phyloP scores from a whole-genome alignment of 1,140 invertebrate genomes.

The Babylonia areolata region DNA sequence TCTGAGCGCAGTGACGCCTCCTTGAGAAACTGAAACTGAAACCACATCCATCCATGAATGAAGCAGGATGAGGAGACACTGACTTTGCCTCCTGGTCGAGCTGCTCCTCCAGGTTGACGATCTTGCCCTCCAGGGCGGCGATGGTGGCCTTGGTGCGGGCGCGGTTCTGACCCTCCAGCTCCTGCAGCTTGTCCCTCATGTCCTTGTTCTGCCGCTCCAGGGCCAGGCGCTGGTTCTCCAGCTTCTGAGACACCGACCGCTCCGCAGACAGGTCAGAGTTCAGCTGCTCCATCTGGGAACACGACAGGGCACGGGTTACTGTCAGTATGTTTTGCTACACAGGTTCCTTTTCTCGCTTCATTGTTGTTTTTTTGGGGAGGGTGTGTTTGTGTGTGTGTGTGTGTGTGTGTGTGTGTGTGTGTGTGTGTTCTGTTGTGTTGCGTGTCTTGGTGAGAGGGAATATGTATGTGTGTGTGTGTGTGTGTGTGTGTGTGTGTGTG shows the following conservation, averaged over 20 bases:
- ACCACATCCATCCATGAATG: no score
- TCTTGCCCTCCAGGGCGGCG: constrained; percentile 94
- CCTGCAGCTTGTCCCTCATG: constrained; percentile 86
- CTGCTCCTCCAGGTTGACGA: constrained; percentile 95
- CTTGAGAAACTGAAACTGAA: no score
- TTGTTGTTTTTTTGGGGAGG: no score
- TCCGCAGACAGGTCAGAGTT: constrained; percentile 89
- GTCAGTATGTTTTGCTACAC: no score
- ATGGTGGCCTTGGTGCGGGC: constrained; percentile 96
- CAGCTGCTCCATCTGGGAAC: constrained; percentile 87
- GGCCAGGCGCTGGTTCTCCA: constrained; percentile 86
- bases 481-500: no score
- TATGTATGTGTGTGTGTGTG: no score
- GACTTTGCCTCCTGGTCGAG: constrained; percentile 92
- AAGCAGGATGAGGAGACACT: constrained; percentile 10
- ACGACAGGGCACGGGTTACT: no score
- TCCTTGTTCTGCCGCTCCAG: constrained; percentile 95
- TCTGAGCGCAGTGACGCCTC: no score
- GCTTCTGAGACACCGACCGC: constrained; percentile 90
- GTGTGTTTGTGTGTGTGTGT: no score
- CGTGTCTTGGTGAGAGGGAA: no score
- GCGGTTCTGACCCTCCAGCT: constrained; percentile 93
- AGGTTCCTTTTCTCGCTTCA: not conserved
- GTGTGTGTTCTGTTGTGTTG: no score
- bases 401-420: no score